These are phyloP conservation scores for Clarias macrocephalus DNA, from an alignment of 2,113 vertebrate genomes.

Conservation along the genomic window DNA sequence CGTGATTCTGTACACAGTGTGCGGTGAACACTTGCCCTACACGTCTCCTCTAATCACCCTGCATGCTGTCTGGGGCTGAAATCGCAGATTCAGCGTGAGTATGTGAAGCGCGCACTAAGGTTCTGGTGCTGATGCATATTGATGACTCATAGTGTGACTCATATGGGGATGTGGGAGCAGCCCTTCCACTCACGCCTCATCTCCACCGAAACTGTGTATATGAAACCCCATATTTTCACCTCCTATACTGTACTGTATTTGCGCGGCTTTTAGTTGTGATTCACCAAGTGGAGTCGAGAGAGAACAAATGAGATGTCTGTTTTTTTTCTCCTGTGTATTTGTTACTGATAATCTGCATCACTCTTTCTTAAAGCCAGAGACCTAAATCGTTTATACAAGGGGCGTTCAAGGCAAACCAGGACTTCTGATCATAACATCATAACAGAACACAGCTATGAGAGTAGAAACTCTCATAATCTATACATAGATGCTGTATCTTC, in stretches of 20 bases:
- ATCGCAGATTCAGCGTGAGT: conserved; percentile 43
- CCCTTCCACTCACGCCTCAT: conserved; percentile 11
- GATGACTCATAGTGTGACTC: conserved; percentile 55
- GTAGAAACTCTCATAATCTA: too few relatives aligned
- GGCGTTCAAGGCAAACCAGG: too few relatives aligned
- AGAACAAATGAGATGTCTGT: not conserved
- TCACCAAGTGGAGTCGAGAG: not conserved
- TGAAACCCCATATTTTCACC: not conserved
- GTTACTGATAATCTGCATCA: not conserved
- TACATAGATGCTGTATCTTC: too few relatives aligned
- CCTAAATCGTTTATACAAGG: not conserved
- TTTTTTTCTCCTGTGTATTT: not conserved
- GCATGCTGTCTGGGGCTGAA: conserved; percentile 21
- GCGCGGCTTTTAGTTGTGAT: not conserved
- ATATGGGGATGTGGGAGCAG: conserved; percentile 20
- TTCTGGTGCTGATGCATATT: conserved; percentile 49
- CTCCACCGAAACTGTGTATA: conserved; percentile 4
- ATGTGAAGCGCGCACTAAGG: conserved; percentile 32
- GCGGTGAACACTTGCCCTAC: conserved; percentile 14
- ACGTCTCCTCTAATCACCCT: conserved; percentile 44
- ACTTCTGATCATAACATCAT: too few relatives aligned
- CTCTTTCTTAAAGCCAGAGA: not conserved
- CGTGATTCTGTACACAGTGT: not conserved
- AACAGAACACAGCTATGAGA: too few relatives aligned
- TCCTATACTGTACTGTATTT: not conserved